Evolutionary conservation across 2,113 vertebrate species (phyloP).

Genomic region (Ciconia stormi): DNA sequence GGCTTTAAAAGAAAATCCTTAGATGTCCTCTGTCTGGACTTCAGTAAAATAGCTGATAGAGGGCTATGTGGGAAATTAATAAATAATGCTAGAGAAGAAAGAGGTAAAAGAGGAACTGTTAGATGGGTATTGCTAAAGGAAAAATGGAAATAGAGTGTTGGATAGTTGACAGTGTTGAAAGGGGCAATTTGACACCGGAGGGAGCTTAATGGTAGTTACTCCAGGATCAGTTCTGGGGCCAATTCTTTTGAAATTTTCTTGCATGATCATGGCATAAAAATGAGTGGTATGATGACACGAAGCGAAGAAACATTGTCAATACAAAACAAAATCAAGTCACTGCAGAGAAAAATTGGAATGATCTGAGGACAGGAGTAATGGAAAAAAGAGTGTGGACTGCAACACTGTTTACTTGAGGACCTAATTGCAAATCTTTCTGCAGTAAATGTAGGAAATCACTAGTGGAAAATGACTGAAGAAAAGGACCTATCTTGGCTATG

Average conservation of each 20-base stretch:
- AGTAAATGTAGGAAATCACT: neutral
- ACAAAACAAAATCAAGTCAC: neutral
- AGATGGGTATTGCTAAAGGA: neutral
- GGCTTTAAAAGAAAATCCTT: neutral
- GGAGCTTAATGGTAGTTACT: neutral
- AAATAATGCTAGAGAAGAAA: constrained; percentile 2
- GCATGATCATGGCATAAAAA: neutral
- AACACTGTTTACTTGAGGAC: neutral
- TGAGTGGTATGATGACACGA: neutral
- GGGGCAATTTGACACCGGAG: neutral
- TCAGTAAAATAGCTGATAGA: neutral
- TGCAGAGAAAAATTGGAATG: neutral
- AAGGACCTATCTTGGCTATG: neutral
- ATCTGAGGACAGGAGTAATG: neutral
- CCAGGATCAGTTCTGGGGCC: neutral
- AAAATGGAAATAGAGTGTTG: neutral
- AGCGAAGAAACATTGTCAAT: neutral
- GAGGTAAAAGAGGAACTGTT: neutral
- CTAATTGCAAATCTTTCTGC: neutral
- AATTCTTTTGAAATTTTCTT: neutral
- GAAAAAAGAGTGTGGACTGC: neutral
- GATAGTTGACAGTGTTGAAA: neutral
- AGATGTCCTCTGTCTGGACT: neutral
- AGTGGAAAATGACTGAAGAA: neutral
- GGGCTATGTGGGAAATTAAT: neutral